phyloP scores from a whole-genome alignment of 2,113 vertebrate genomes.

The Taurulus bubalis region DNA sequence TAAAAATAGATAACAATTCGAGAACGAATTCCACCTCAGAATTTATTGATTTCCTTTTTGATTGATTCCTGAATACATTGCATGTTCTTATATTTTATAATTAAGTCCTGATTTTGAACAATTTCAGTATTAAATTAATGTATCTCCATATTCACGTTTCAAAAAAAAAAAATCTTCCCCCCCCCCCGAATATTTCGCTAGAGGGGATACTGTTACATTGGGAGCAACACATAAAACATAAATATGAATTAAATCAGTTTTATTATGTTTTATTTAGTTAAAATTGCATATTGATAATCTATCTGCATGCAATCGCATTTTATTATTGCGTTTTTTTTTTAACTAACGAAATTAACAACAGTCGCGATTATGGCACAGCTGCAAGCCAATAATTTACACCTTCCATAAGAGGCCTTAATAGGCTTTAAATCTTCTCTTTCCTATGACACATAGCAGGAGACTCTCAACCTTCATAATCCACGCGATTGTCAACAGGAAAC shows the following conservation, averaged over 20 bases:
- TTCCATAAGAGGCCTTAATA: constrained; percentile 57
- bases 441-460: constrained; percentile 23
- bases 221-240: constrained; percentile 15
- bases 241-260: constrained; percentile 10
- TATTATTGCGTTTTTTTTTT: background rate
- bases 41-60: background rate
- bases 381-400: constrained; percentile 25
- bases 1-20: background rate
- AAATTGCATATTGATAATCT: background rate
- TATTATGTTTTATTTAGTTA: constrained; percentile 21
- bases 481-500: constrained; percentile 55
- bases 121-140: background rate
- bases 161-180: background rate
- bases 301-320: background rate
- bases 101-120: background rate
- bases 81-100: background rate
- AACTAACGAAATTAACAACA: constrained; percentile 47
- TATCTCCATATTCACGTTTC: constrained; percentile 32
- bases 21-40: background rate
- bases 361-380: constrained; percentile 1
- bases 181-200: background rate
- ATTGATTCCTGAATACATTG: background rate
- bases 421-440: constrained; percentile 43
- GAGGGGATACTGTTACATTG: background rate
- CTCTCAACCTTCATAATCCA: constrained; percentile 46